Percentiles rank a stretch among this genome's conserved stretches.
These are phyloP conservation scores for Dynastes tityus DNA, from an alignment of 2,888 invertebrate genomes.

Conservation along the genomic window DNA sequence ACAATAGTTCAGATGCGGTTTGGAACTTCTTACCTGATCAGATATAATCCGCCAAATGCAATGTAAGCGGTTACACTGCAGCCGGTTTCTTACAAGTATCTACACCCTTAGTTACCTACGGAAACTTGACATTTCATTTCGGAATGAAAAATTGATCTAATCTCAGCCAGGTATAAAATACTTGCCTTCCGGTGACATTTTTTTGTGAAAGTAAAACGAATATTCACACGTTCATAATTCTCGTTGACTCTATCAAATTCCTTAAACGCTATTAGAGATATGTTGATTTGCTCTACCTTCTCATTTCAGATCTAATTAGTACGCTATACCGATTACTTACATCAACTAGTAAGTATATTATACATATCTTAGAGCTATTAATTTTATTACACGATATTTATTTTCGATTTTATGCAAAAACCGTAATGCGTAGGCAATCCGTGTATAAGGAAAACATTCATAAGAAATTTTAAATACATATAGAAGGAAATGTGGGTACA, in stretches of 20 bases:
- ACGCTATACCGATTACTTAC: too few relatives aligned
- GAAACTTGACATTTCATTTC: conserved; percentile 17
- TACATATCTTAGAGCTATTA: too few relatives aligned
- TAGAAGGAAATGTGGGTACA: too few relatives aligned
- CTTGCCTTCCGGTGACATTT: background rate
- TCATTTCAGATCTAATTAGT: too few relatives aligned
- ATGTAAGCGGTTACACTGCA: background rate
- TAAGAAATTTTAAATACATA: too few relatives aligned
- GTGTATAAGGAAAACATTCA: too few relatives aligned
- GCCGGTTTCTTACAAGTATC: conserved; percentile 16
- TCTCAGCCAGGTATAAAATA: conserved; percentile 23
- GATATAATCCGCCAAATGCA: background rate
- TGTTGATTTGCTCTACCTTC: too few relatives aligned
- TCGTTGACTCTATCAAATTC: conserved; percentile 1
- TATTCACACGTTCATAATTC: conserved; percentile 19
- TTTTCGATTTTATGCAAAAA: too few relatives aligned
- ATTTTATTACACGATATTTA: too few relatives aligned
- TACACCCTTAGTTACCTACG: background rate
- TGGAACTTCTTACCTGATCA: background rate
- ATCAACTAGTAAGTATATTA: too few relatives aligned
- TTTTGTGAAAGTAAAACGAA: background rate
- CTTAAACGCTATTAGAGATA: background rate
- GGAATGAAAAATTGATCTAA: conserved; percentile 17
- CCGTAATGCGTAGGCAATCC: too few relatives aligned
- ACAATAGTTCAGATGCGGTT: background rate